phyloP scores from a whole-genome alignment of 2,888 invertebrate species.

The Augochlorella aurata region DNA sequence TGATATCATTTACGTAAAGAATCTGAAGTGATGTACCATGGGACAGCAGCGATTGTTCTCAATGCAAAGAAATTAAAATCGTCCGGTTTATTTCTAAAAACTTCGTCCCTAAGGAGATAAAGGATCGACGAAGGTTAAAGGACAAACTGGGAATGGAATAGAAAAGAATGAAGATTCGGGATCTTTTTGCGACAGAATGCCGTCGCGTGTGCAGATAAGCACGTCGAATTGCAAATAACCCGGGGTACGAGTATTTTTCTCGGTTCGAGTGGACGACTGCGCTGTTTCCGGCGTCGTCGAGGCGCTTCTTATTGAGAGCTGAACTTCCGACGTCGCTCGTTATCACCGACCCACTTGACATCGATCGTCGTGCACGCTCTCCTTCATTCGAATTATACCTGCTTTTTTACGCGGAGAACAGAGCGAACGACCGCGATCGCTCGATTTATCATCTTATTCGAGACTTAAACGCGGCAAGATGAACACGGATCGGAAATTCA shows the following conservation, averaged over 20 bases:
- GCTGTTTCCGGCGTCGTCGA: conserved; percentile 10
- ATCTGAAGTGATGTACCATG: too few species aligned
- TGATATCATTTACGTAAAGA: too few species aligned
- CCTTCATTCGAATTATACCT: neutral
- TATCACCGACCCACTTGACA: neutral
- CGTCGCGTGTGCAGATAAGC: conserved; percentile 51
- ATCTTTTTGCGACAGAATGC: too few species aligned
- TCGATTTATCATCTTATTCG: neutral
- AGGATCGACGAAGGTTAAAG: too few species aligned
- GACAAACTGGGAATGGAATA: too few species aligned
- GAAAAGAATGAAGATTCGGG: too few species aligned
- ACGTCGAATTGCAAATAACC: conserved; percentile 57
- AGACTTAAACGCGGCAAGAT: neutral
- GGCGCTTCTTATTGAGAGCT: neutral
- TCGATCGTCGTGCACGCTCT: neutral
- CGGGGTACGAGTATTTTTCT: conserved; percentile 8
- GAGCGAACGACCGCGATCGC: neutral
- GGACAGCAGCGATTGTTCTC: too few species aligned
- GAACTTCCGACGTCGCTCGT: neutral
- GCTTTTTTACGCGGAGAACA: neutral
- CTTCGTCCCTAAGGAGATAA: too few species aligned
- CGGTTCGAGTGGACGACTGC: conserved; percentile 17
- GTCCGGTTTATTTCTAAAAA: too few species aligned
- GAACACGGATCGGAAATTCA: neutral
- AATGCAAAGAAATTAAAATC: too few species aligned